Percentiles rank a stretch among this genome's conserved stretches.
Conservation (phyloP, 1,140 invertebrate genomes). For the Nasonia vitripennis region DNA sequence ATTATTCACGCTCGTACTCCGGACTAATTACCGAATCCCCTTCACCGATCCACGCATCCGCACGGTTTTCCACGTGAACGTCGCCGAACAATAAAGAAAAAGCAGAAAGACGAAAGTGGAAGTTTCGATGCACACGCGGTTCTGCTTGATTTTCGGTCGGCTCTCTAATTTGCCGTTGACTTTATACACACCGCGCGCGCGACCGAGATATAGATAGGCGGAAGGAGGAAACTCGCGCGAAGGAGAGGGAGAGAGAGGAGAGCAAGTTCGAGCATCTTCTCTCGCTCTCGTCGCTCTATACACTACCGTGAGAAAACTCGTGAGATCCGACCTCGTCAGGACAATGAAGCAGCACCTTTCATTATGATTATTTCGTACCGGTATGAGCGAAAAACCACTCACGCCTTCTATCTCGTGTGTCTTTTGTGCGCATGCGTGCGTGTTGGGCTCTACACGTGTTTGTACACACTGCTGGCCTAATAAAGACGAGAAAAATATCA, state of each 20-base stretch:
- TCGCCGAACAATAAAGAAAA: conserved; percentile 2
- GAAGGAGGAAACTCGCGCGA: conserved; percentile 58
- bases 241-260: background rate
- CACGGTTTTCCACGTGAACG: background rate
- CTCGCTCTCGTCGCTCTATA: conserved; percentile 55
- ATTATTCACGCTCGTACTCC: conserved; percentile 15
- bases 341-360: conserved; percentile 69
- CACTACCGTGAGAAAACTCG: conserved; percentile 68
- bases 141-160: conserved; percentile 28
- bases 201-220: conserved; percentile 54
- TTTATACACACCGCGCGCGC: background rate
- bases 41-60: background rate
- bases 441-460: background rate
- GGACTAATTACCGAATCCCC: background rate
- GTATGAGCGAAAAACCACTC: conserved; percentile 48
- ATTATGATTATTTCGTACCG: conserved; percentile 68
- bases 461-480: background rate
- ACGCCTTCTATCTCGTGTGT: background rate
- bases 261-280: conserved; percentile 53
- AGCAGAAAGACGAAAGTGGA: background rate
- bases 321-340: conserved; percentile 62
- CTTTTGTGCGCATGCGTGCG: conserved; percentile 17
- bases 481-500: background rate
- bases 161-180: conserved; percentile 40
- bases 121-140: background rate